These are phyloP conservation scores for Gallinago media DNA, from an alignment of 2,113 vertebrate species.

Conservation along the genomic window DNA sequence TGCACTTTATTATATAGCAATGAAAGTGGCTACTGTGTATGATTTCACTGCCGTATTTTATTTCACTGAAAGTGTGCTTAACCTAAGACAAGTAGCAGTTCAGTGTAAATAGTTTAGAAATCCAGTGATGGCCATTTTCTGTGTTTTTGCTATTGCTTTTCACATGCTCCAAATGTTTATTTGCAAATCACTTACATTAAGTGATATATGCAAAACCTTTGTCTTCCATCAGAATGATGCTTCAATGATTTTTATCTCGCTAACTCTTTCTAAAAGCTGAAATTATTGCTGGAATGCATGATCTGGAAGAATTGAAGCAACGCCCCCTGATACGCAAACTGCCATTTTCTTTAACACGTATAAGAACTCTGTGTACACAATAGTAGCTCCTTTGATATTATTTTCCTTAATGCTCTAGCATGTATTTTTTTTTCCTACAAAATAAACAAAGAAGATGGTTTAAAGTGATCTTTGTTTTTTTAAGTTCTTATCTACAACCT, in stretches of 20 bases:
- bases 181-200: background rate
- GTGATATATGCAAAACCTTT: background rate
- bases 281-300: background rate
- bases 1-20: background rate
- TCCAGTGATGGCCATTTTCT: background rate
- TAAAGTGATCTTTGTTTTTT: background rate
- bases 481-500: background rate
- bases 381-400: background rate
- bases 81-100: background rate
- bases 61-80: background rate
- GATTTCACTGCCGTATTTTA: background rate
- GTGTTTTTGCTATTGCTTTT: background rate
- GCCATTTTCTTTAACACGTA: rapidly evolving
- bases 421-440: background rate
- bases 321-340: background rate
- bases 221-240: background rate
- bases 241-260: background rate
- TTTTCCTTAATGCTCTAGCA: background rate
- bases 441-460: background rate
- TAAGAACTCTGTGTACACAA: background rate
- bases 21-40: background rate
- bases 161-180: background rate
- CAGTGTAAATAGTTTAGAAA: background rate
- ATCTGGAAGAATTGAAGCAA: background rate
- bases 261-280: background rate